phyloP scores from a whole-genome alignment of 2,888 invertebrate species.

The Eulithis testata region DNA sequence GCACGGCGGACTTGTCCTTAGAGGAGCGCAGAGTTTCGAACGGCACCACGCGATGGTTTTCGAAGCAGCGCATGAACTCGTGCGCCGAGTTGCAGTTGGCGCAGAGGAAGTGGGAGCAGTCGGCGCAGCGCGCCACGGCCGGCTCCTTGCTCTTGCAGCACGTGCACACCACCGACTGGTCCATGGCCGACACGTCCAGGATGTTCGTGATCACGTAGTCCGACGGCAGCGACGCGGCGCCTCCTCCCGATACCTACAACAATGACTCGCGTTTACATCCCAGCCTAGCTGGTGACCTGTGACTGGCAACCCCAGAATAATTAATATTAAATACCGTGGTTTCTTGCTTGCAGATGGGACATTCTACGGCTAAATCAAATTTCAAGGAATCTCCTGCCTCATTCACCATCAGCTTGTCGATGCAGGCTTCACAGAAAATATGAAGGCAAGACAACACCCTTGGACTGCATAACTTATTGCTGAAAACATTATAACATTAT shows the following conservation, averaged over 20 bases:
- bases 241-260: conserved; percentile 88
- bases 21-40: conserved; percentile 93
- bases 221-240: conserved; percentile 91
- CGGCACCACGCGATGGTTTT: conserved; percentile 95
- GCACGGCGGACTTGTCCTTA: conserved; percentile 92
- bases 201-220: conserved; percentile 95
- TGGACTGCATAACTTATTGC: conserved; percentile 91
- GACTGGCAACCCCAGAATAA: not conserved
- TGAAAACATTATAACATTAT: conserved; percentile 61
- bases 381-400: conserved; percentile 88
- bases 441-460: conserved; percentile 96
- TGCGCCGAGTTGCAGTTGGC: conserved; percentile 97
- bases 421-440: conserved; percentile 96
- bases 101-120: conserved; percentile 97
- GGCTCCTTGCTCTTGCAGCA: conserved; percentile 98
- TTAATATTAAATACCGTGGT: conserved; percentile 83
- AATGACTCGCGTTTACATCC: too few relatives aligned
- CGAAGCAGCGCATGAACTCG: conserved; percentile 98
- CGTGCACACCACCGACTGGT: conserved; percentile 91
- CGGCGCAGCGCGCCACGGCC: conserved; percentile 96
- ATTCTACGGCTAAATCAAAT: conserved; percentile 87
- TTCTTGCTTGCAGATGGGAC: conserved; percentile 93
- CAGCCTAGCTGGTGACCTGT: too few relatives aligned
- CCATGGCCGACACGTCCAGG: conserved; percentile 92
- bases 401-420: conserved; percentile 91